These are phyloP conservation scores for Neocloeon triangulifer DNA, from an alignment of 1,140 invertebrate species.

Conservation along the genomic window DNA sequence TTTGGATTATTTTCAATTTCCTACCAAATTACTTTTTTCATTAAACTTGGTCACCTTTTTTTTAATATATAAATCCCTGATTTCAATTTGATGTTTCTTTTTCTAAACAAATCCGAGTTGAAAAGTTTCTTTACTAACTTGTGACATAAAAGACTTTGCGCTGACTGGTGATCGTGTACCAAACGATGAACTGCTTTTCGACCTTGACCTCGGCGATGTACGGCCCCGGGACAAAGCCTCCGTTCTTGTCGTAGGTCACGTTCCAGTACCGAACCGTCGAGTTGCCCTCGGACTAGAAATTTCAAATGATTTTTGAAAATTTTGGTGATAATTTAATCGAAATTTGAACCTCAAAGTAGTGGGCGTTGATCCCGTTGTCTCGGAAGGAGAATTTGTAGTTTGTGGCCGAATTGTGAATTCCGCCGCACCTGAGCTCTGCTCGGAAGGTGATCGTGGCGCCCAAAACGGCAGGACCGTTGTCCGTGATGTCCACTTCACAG, in stretches of 20 bases:
- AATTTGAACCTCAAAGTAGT: slow-evolving; percentile 23
- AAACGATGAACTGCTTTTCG: slow-evolving; percentile 15
- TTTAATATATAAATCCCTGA: no score
- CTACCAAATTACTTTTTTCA: no score
- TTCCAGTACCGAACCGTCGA: slow-evolving; percentile 21
- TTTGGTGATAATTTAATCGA: no score
- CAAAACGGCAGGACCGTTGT: slow-evolving; percentile 34
- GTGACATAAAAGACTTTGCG: slow-evolving; percentile 28
- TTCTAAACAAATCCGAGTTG: no score
- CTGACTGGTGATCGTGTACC: slow-evolving; percentile 18
- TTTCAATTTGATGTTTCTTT: no score
- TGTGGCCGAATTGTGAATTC: slow-evolving; percentile 16
- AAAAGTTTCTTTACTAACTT: slow-evolving; percentile 23
- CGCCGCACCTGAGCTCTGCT: slow-evolving; percentile 24
- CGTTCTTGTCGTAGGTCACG: slow-evolving; percentile 25
- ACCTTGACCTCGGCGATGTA: slow-evolving; percentile 36
- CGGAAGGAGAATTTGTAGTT: slow-evolving; percentile 23
- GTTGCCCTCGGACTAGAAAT: neutral
- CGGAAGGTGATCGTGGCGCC: slow-evolving; percentile 37
- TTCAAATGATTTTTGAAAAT: no score
- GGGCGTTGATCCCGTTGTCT: slow-evolving; percentile 28
- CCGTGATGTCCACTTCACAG: slow-evolving; percentile 18
- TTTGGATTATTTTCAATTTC: no score
- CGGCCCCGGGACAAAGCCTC: slow-evolving; percentile 24
- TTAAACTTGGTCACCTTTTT: no score